Evolutionary conservation across 2,797 vertebrate species (phyloP), one percentile per base, ranked within the genome.

Genomic region (Periparus ater): DNA sequence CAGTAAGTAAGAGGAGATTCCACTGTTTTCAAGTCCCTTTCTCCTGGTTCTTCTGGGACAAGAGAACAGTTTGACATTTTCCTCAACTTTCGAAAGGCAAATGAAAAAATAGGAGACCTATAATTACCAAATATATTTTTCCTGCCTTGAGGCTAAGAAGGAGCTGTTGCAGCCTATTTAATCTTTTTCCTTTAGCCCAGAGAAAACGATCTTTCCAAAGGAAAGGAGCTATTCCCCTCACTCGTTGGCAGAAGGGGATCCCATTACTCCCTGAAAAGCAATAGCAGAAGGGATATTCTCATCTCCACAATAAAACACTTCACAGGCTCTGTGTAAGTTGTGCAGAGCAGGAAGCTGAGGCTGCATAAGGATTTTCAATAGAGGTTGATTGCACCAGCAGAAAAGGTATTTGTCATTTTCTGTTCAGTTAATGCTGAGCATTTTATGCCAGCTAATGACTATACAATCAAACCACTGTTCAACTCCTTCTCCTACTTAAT

Each of bases 401-500:
- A 82, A 72, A 61, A 63, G 11, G 4, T 36, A 66, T 12, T 61
- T 62, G 19, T 53, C 27, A 70, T 63, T 80, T 85, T 34, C 7
- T 22, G 22, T 65, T 63, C 40, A 86, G 48, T 88, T 90, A 95
- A 96, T 32, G 50, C 44, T 55, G 53, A 87, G 74, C 50, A 47
- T 87, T 85, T 96, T 89, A 94, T 42, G 77, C 51, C 26, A 86
- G 75, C 62, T 92, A 97, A 94, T 81, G 85, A 94, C 66, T 92
- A 76, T 14, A 68, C 80, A 95, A 91, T 51, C 34, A 92, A 91
- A 89, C 70, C 27, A 54, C 17, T 40, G 47, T 57, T 82, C 68
- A 92, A 51, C 51, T 73, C 47, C 84, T 97, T 75, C 89, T 96
- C 88, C 88, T 70, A 62, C 40, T 88, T 90, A 81, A 77, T 32